These are phyloP conservation scores for Sebastes hubbsi DNA, from an alignment of 2,797 vertebrate genomes.

Conservation along the genomic window DNA sequence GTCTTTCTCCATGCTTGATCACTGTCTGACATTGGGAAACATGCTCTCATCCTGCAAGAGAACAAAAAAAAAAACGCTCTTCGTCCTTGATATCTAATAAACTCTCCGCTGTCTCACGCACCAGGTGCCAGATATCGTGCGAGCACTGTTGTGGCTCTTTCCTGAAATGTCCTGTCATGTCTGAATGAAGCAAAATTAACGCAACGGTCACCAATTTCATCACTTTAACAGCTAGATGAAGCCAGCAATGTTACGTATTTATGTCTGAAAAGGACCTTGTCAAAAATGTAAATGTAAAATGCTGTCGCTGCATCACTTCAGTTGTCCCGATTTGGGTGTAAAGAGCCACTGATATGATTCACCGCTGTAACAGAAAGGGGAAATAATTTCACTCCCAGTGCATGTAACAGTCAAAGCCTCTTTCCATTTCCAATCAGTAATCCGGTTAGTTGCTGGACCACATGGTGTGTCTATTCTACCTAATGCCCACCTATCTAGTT, in stretches of 20 bases:
- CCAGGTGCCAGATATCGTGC: background rate
- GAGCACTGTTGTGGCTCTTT: background rate
- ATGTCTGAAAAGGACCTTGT: background rate
- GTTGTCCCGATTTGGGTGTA: background rate
- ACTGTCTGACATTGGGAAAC: background rate
- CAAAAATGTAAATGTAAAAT: background rate
- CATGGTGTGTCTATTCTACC: slow-evolving; percentile 41
- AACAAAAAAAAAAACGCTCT: background rate
- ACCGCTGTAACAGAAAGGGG: slow-evolving; percentile 11
- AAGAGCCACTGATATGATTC: slow-evolving; percentile 29
- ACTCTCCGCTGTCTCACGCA: background rate
- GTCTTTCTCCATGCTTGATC: background rate
- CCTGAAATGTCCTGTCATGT: background rate
- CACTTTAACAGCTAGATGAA: background rate
- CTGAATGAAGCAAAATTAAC: background rate
- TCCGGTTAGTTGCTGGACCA: slow-evolving; percentile 67
- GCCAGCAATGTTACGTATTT: background rate
- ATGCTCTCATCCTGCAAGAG: background rate
- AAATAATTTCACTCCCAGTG: slow-evolving; percentile 32
- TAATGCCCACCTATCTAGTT: slow-evolving; percentile 68
- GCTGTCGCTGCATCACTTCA: background rate
- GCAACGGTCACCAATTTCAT: background rate
- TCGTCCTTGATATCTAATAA: background rate
- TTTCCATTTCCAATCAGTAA: slow-evolving; percentile 57
- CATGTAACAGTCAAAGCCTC: slow-evolving; percentile 51